A percentile compares a stretch with the other conserved stretches of the same genome.
Evolutionary conservation across 2,797 vertebrate genomes (phyloP).

Genomic region (Ptychobarbus kaznakovi): DNA sequence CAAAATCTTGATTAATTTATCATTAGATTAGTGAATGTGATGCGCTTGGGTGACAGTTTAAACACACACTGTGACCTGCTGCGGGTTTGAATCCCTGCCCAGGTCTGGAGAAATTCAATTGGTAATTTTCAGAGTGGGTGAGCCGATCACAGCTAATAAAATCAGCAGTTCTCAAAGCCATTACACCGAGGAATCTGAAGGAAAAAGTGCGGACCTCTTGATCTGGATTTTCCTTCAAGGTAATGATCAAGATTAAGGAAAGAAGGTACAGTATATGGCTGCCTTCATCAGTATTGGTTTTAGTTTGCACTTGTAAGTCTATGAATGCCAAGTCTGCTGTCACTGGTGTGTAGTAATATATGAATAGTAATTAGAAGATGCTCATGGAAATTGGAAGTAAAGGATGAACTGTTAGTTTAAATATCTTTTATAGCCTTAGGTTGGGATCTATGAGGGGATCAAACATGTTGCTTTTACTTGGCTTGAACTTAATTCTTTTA

Average conservation of each 20-base stretch:
- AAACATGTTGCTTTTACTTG: background rate
- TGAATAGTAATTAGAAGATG: background rate
- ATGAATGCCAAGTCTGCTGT: background rate
- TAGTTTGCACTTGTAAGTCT: background rate
- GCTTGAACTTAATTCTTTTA: background rate
- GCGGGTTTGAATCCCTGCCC: conserved; percentile 33
- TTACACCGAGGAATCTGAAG: conserved; percentile 27
- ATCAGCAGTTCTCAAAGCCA: conserved; percentile 40
- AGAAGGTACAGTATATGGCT: background rate
- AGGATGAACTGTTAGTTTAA: background rate
- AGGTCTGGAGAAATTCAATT: conserved; percentile 21
- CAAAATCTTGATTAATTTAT: conserved; percentile 46
- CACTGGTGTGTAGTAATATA: background rate
- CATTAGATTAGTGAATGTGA: conserved; percentile 15
- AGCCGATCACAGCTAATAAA: conserved; percentile 34
- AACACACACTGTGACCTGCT: conserved; percentile 24
- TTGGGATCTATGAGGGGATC: background rate
- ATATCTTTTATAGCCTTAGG: background rate
- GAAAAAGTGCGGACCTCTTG: conserved; percentile 12
- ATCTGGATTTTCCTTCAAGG: conserved; percentile 12
- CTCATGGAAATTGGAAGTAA: background rate
- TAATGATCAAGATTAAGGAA: background rate
- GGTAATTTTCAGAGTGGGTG: conserved; percentile 45
- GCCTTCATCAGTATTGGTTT: background rate
- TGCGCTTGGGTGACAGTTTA: conserved; percentile 34